phyloP scores from a whole-genome alignment of 2,888 invertebrate genomes.

The Cephonodes hylas region DNA sequence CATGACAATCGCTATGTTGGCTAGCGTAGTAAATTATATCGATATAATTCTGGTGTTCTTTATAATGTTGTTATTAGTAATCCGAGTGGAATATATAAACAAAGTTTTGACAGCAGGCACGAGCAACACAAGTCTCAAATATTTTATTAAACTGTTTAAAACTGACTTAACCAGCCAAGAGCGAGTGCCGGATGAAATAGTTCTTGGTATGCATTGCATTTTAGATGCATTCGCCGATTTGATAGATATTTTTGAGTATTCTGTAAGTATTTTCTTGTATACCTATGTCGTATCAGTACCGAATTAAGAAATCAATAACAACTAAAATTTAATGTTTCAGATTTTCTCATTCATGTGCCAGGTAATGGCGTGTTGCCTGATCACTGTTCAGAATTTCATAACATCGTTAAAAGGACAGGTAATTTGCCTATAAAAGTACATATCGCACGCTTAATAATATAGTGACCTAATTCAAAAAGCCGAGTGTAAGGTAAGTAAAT shows the following conservation, averaged over 20 bases:
- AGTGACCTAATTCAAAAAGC: no score
- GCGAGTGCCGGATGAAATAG: neutral
- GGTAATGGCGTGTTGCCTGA: neutral
- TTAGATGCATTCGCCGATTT: neutral
- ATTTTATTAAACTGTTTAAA: neutral
- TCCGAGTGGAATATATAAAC: neutral
- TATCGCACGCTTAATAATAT: no score
- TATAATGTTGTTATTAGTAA: neutral
- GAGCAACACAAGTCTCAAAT: no score
- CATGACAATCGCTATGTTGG: neutral
- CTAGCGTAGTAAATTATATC: neutral
- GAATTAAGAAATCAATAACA: no score
- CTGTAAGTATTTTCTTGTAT: no score
- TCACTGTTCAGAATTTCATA: neutral
- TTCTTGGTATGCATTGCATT: neutral
- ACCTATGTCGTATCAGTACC: no score
- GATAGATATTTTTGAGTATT: neutral
- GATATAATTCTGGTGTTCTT: neutral
- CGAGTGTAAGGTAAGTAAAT: no score
- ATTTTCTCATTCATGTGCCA: neutral
- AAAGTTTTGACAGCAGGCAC: neutral
- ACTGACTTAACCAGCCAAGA: neutral
- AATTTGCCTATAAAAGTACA: no score
- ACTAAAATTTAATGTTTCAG: no score
- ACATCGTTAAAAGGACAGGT: neutral